These are phyloP conservation scores for Drosophila borborema DNA, from an alignment of 2,888 invertebrate genomes.

Conservation along the genomic window DNA sequence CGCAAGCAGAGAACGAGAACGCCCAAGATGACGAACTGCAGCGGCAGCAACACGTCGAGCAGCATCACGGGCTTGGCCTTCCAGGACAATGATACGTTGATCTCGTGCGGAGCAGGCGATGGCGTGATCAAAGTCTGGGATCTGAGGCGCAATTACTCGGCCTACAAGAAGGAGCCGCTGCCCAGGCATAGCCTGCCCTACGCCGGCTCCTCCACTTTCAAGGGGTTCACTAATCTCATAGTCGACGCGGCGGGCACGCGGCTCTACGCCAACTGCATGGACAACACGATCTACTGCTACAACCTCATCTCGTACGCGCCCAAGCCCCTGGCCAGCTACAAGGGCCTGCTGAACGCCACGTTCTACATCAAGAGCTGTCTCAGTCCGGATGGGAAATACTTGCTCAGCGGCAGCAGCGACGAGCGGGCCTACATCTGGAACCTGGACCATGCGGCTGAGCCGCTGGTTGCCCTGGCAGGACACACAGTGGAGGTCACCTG, in stretches of 20 bases:
- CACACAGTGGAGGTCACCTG: slow-evolving; percentile 95
- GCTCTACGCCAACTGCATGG: slow-evolving; percentile 95
- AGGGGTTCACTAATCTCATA: slow-evolving; percentile 92
- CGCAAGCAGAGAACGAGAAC: slow-evolving; percentile 84
- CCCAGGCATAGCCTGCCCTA: slow-evolving; percentile 91
- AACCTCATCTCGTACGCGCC: slow-evolving; percentile 90
- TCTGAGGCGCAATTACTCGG: slow-evolving; percentile 91
- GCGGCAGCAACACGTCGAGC: slow-evolving; percentile 87
- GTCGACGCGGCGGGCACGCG: slow-evolving; percentile 89
- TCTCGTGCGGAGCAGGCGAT: slow-evolving; percentile 95
- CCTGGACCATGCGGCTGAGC: slow-evolving; percentile 87
- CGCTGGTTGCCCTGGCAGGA: slow-evolving; percentile 90
- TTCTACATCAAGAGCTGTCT: slow-evolving; percentile 94
- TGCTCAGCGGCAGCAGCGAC: slow-evolving; percentile 95
- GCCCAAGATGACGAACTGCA: slow-evolving; percentile 85
- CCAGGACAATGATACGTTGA: slow-evolving; percentile 91
- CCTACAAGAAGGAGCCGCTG: slow-evolving; percentile 89
- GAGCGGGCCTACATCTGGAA: slow-evolving; percentile 95
- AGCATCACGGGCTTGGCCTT: slow-evolving; percentile 94
- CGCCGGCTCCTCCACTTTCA: slow-evolving; percentile 89
- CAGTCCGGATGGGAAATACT: slow-evolving; percentile 92
- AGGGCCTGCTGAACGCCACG: slow-evolving; percentile 91
- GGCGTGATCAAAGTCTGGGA: slow-evolving; percentile 96
- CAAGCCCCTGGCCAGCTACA: slow-evolving; percentile 88
- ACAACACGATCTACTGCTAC: slow-evolving; percentile 93